Percentiles rank a stretch among this genome's conserved stretches.
Conservation (phyloP, 2,888 invertebrate species). For the Thelaira solivaga region DNA sequence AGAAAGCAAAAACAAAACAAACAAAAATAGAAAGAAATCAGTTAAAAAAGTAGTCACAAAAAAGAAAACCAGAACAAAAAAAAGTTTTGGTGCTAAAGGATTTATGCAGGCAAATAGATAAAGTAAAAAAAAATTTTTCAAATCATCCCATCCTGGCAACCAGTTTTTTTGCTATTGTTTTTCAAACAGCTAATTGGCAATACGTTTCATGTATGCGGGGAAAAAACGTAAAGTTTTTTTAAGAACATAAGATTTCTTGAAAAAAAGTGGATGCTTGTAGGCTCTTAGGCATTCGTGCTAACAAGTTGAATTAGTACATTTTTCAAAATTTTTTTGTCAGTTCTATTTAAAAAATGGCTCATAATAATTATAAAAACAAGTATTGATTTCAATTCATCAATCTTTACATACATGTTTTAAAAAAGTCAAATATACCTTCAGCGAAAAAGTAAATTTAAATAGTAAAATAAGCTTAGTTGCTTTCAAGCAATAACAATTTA, state of each 20-base stretch:
- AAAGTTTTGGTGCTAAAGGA: not conserved
- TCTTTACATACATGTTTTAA: too few species aligned
- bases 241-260: not conserved
- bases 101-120: not conserved
- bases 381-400: too few species aligned
- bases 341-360: too few species aligned
- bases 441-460: too few species aligned
- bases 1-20: not conserved
- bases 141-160: not conserved
- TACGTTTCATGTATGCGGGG: not conserved
- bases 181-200: slow-evolving; percentile 45
- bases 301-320: slow-evolving; percentile 1
- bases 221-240: not conserved
- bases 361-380: too few species aligned
- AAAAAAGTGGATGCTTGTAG: not conserved
- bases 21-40: slow-evolving; percentile 4
- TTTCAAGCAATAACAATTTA: too few species aligned
- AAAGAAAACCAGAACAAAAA: too few species aligned
- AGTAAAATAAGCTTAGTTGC: too few species aligned
- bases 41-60: slow-evolving; percentile 1
- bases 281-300: not conserved
- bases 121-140: not conserved
- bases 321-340: too few species aligned
- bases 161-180: not conserved
- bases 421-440: too few species aligned